Base-by-base conservation (phyloP, 2,113 vertebrate species). In the Condylura cristata region DNA sequence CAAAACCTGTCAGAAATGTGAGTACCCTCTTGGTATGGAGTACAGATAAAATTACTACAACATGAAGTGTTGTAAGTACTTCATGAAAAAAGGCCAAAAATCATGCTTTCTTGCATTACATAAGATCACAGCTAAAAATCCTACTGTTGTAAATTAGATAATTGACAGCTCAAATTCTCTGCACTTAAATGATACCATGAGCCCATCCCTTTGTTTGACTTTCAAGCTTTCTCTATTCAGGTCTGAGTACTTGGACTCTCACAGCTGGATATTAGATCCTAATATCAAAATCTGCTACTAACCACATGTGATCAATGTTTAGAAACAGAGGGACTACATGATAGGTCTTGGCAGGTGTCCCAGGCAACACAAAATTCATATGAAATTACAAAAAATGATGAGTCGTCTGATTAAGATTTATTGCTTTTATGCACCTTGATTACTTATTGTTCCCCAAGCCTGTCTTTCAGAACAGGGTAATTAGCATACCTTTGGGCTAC, bases 341-440 rank as follows among this genome's bases (percentile, higher is more conserved):
- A 98, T 93, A 89, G 95, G 90, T 97, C 61, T 91, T 98, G 98
- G 98, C 97, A 97, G 97, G 92, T 98, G 96, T 97, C 97, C 98
- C 97, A 97, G 83, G 65, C 90, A 93, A 83, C 60, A 92, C 84
- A 97, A 95, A 95, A 97, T 91, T 97, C 97, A 94, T 61, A 97
- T 81, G 96, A 97, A 97, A 98, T 97, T 97, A 98, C 61, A 90
- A 98, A 98, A 93, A 94, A 97, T 95, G 96, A 98, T 98, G 97
- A 98, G 92, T 86, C 80, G 96, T 96, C 95, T 96, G 96, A 98
- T 97, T 97, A 98, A 98, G 98, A 98, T 98, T 97, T 98, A 98
- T 98, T 98, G 96, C 93, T 94, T 97, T 97, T 97, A 97, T 96
- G 97, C 95, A 97, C 95, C 89, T 97, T 98, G 98, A 98, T 98